Evolutionary conservation across 1,140 invertebrate genomes (phyloP).

Genomic region (Aphelenchoides besseyi): DNA sequence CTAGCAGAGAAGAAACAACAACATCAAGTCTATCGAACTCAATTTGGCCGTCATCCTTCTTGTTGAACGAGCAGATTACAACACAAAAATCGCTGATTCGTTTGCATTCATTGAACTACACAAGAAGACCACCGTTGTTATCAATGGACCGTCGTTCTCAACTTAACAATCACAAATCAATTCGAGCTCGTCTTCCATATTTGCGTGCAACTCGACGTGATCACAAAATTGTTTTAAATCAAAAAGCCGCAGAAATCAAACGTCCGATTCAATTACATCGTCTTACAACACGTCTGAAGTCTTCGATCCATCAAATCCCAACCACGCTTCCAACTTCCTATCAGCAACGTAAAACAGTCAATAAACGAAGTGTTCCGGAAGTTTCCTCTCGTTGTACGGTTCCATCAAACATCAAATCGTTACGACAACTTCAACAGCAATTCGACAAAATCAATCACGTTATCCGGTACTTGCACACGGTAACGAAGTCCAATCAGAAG

Average conservation of each 20-base stretch:
- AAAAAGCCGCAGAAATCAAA: background rate
- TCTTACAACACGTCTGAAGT: background rate
- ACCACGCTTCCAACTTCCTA: background rate
- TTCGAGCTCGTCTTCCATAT: background rate
- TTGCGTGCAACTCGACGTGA: background rate
- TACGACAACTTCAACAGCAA: background rate
- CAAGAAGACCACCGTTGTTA: too few species aligned
- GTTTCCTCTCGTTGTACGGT: slow-evolving; percentile 4
- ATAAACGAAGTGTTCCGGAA: background rate
- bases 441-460: slow-evolving; percentile 15
- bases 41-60: background rate
- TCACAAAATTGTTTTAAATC: background rate
- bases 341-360: background rate
- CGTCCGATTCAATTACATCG: background rate
- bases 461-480: background rate
- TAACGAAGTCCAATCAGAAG: slow-evolving; percentile 14
- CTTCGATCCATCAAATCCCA: background rate
- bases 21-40: too few species aligned
- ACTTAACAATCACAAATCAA: too few species aligned
- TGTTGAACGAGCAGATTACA: background rate
- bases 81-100: background rate
- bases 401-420: background rate
- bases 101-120: background rate
- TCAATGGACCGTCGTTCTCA: too few species aligned
- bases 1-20: too few species aligned